These are phyloP conservation scores for Stenurella melanura DNA, from an alignment of 2,888 invertebrate genomes.

Conservation along the genomic window DNA sequence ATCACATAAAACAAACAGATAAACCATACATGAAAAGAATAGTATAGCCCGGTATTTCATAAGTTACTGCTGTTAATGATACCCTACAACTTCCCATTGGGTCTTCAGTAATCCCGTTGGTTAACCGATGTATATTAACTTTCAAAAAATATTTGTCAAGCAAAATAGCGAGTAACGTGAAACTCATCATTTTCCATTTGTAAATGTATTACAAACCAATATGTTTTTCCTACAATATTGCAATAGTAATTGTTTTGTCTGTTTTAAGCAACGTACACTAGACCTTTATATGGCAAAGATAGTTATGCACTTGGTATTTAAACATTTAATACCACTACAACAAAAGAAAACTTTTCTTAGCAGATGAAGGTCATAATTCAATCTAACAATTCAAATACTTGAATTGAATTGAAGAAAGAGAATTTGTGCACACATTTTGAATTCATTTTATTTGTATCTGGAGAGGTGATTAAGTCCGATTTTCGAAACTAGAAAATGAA, in stretches of 20 bases:
- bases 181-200: conserved; percentile 45
- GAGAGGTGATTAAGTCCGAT: not conserved
- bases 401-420: conserved; percentile 55
- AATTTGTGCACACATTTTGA: conserved; percentile 55
- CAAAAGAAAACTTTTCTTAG: not conserved
- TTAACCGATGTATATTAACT: not conserved
- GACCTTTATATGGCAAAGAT: conserved; percentile 60
- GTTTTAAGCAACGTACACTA: conserved; percentile 60
- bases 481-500: not conserved
- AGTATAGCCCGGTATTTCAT: too few species aligned
- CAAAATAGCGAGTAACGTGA: conserved; percentile 10
- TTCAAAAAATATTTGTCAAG: not conserved
- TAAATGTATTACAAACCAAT: conserved; percentile 45
- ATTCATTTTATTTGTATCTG: not conserved
- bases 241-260: conserved; percentile 59
- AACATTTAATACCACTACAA: not conserved
- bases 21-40: too few species aligned
- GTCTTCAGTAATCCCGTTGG: not conserved
- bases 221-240: conserved; percentile 52
- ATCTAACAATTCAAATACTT: conserved; percentile 50
- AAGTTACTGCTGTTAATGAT: not conserved
- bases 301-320: conserved; percentile 48
- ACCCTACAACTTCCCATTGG: not conserved
- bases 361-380: conserved; percentile 58
- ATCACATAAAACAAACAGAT: too few species aligned